Base-by-base conservation (phyloP, 2,888 invertebrate species). In the Brenthis hecate region DNA sequence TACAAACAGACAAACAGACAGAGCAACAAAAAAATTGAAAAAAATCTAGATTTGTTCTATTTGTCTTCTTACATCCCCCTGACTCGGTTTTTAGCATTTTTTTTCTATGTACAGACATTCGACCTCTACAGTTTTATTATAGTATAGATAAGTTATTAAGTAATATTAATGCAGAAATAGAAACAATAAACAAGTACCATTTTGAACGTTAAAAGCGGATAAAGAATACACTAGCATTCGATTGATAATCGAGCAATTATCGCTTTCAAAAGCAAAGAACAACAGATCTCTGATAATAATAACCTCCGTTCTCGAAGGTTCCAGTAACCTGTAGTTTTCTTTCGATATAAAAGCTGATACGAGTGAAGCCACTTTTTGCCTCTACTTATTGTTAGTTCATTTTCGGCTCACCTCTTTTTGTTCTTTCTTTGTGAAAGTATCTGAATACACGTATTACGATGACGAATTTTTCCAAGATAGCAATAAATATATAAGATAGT, bases 141-240 rank as follows among this genome's bases (percentile, higher is more conserved):
- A 19, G 19, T 19, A 19, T 19, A 19, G 19, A 19, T 43, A 66
- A 32, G 36, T 54, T 48, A 32, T 61, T 47, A 50, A 74, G 71
- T 70, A 72, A 47, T 43, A 11, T 32, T 50, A 16, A 47, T 28
- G n/a, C 43, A 23, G 16, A 56, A 68, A 64, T 68, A 58, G 48
- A 57, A 63, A 54, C 60, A 61, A 56, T 58, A 54, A 69, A 71
- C 63, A 71, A 28, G 55, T 51, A 63, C 50, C 36, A 64, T 62
- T 43, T 66, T 65, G 32, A 61, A 64, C 60, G 62, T 57, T 63
- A 70, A 57, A 48, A 60, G 65, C 69, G 72, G 75, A 80, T 80
- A 84, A 80, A 82, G 79, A 83, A 81, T 83, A 85, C 84, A 84
- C 83, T 81, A 84, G 80, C 81, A 81, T 81, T 77, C 79, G 77